Evolutionary conservation across 2,888 invertebrate genomes (phyloP).

Genomic region (Ditylenchus weischeri): DNA sequence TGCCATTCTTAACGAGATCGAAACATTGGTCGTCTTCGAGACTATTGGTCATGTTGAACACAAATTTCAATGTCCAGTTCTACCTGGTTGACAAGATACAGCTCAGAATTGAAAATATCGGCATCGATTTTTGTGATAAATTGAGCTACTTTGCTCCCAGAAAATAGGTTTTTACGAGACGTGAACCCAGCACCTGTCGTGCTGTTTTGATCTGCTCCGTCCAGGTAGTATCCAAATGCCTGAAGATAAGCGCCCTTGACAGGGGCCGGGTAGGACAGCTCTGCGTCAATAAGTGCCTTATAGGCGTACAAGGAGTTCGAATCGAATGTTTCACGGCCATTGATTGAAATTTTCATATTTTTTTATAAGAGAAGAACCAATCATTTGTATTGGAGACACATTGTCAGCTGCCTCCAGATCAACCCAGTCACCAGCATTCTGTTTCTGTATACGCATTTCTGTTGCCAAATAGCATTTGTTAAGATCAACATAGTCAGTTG

Average conservation of each 20-base stretch:
- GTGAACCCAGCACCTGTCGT: no score
- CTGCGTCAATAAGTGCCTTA: constrained; percentile 12
- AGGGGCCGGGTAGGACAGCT: constrained; percentile 11
- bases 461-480: constrained; percentile 19
- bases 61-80: no score
- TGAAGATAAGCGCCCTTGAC: constrained; percentile 16
- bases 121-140: constrained; percentile 10
- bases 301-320: constrained; percentile 17
- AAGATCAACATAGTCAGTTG: constrained; percentile 13
- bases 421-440: constrained; percentile 4
- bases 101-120: no score
- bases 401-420: not conserved
- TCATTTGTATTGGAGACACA: constrained; percentile 17
- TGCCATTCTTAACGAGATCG: no score
- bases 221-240: constrained; percentile 21
- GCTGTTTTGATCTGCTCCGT: constrained; percentile 10
- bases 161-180: not conserved
- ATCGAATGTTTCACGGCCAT: constrained; percentile 14
- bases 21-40: no score
- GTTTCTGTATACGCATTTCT: constrained; percentile 15
- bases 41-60: no score
- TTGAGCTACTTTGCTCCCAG: constrained; percentile 6
- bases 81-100: no score
- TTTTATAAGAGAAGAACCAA: constrained; percentile 20
- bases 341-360: constrained; percentile 19